A percentile compares a stretch with the other conserved stretches of the same genome.
Evolutionary conservation across 2,797 vertebrate genomes (phyloP).

Genomic region (Labeo calbasu): DNA sequence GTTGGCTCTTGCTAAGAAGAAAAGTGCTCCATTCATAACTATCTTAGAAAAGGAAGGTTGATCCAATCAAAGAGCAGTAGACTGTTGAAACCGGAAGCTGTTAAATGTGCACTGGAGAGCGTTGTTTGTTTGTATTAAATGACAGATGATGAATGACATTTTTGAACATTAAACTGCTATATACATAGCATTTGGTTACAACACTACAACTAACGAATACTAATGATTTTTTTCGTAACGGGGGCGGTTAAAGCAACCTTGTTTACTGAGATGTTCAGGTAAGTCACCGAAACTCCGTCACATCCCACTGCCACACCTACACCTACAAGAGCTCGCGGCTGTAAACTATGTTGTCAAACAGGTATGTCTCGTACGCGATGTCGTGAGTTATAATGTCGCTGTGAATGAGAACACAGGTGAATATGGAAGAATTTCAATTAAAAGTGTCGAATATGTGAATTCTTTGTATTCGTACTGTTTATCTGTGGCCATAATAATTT

Average conservation of each 20-base stretch:
- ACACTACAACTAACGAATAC: neutral
- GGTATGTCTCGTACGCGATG: constrained; percentile 34
- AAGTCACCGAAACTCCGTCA: constrained; percentile 13
- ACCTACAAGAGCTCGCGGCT: constrained; percentile 18
- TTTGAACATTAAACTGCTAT: neutral
- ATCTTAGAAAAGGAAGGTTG: neutral
- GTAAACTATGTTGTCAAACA: constrained; percentile 56
- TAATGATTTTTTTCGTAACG: too few relatives aligned
- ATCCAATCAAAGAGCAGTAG: neutral
- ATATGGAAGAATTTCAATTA: neutral
- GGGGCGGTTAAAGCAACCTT: neutral
- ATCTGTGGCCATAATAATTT: neutral
- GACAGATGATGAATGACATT: neutral
- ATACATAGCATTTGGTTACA: neutral
- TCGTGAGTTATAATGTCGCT: neutral
- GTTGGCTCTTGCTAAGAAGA: too few relatives aligned
- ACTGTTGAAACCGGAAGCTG: constrained; percentile 15
- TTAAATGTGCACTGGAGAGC: neutral
- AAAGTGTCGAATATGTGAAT: neutral
- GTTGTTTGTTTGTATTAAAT: neutral
- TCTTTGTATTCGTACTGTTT: too few relatives aligned
- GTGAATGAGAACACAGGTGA: constrained; percentile 34
- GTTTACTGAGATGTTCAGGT: constrained; percentile 30
- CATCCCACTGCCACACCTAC: constrained; percentile 12
- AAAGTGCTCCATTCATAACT: neutral